These are phyloP conservation scores for Heteromormyrus szaboi DNA, from an alignment of 2,797 vertebrate species.

Conservation along the genomic window DNA sequence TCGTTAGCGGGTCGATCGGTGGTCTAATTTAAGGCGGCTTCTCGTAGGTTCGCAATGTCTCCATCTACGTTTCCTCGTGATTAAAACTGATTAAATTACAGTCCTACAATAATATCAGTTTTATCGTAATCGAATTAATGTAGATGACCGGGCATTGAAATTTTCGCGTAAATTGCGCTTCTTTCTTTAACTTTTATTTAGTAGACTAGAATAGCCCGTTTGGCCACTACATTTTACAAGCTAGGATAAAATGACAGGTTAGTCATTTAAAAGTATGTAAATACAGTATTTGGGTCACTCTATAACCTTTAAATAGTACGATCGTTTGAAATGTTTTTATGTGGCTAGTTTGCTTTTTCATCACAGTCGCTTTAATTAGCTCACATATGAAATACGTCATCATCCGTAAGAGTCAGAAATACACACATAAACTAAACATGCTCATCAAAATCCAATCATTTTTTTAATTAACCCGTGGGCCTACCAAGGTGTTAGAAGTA, in stretches of 20 bases:
- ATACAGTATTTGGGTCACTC: not conserved
- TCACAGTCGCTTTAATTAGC: not conserved
- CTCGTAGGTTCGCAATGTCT: not conserved
- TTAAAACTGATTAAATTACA: not conserved
- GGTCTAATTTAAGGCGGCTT: not conserved
- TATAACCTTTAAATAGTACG: not conserved
- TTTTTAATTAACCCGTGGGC: not conserved
- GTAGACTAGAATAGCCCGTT: not conserved
- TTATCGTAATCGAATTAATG: not conserved
- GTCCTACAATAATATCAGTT: not conserved
- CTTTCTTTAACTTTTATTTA: not conserved
- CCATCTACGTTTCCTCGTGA: not conserved
- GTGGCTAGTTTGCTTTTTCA: not conserved
- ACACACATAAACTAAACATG: not conserved
- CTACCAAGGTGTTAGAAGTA: not conserved
- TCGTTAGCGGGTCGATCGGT: not conserved
- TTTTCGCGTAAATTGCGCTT: not conserved
- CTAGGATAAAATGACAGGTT: not conserved
- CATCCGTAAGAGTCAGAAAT: not conserved
- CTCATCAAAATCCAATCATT: not conserved
- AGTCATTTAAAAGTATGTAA: not conserved
- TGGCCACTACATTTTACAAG: not conserved
- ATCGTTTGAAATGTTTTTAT: not conserved
- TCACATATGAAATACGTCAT: not conserved
- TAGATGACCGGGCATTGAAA: no score